Evolutionary conservation across 2,888 invertebrate species (phyloP).

Genomic region (Eupeodes luniger): DNA sequence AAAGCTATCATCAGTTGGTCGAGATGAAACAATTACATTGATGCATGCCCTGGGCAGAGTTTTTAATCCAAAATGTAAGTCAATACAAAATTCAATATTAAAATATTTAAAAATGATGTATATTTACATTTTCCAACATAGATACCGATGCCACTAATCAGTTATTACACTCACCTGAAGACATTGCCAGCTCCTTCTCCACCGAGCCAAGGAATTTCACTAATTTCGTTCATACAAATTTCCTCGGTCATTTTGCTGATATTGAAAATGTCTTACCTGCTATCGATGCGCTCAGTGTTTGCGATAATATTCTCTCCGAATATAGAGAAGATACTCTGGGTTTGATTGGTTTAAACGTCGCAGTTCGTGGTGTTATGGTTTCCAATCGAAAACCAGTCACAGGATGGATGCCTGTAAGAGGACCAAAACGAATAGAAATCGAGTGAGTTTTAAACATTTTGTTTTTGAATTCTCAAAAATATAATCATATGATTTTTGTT

Average conservation of each 20-base stretch:
- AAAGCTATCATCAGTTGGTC: conserved; percentile 85
- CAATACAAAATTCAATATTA: too few relatives aligned
- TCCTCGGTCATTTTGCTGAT: conserved; percentile 88
- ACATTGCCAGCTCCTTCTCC: conserved; percentile 88
- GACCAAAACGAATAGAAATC: conserved; percentile 80
- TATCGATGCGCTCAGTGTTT: conserved; percentile 88
- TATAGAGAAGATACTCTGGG: conserved; percentile 84
- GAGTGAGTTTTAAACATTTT: conserved; percentile 42
- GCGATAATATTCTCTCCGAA: conserved; percentile 89
- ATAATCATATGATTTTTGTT: not conserved
- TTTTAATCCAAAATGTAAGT: conserved; percentile 90
- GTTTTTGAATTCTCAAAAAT: not conserved
- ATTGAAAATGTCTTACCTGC: conserved; percentile 87
- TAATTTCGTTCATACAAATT: conserved; percentile 90
- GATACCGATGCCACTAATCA: conserved; percentile 80
- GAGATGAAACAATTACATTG: conserved; percentile 89
- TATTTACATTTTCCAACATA: conserved; percentile 65
- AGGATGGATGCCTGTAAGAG: conserved; percentile 90
- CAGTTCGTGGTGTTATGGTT: conserved; percentile 89
- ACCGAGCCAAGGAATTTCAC: conserved; percentile 88
- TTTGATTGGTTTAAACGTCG: conserved; percentile 87
- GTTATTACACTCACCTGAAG: conserved; percentile 87
- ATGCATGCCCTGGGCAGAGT: conserved; percentile 91
- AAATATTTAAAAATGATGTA: not conserved
- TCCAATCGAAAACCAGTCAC: conserved; percentile 88